These are phyloP conservation scores for Eutrigla gurnardus DNA, from an alignment of 2,797 vertebrate species.

Conservation along the genomic window DNA sequence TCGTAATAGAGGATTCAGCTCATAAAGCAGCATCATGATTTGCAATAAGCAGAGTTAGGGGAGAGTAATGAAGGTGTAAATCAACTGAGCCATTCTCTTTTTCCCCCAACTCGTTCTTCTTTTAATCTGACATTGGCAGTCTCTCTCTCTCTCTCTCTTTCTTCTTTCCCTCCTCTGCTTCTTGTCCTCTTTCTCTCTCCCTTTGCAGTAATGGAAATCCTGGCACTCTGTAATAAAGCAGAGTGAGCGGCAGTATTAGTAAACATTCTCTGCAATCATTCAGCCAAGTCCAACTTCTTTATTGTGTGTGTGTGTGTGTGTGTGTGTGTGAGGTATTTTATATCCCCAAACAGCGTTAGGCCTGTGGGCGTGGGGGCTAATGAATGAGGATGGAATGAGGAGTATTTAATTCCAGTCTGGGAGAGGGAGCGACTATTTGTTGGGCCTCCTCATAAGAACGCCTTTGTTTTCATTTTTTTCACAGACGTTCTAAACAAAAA, in stretches of 20 bases:
- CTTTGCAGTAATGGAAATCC: slow-evolving; percentile 70
- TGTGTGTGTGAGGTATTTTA: slow-evolving; percentile 33
- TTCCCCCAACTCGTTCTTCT: slow-evolving; percentile 44
- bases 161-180: background rate
- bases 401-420: slow-evolving; percentile 75
- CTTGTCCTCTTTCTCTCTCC: slow-evolving; percentile 21
- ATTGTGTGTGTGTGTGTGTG: slow-evolving; percentile 30
- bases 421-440: slow-evolving; percentile 57
- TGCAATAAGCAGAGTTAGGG: slow-evolving; percentile 79
- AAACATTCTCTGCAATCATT: slow-evolving; percentile 73
- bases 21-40: slow-evolving; percentile 81
- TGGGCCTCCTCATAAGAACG: slow-evolving; percentile 70
- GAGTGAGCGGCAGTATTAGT: slow-evolving; percentile 76
- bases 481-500: slow-evolving; percentile 67
- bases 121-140: slow-evolving; percentile 68
- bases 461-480: slow-evolving; percentile 75
- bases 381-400: slow-evolving; percentile 77
- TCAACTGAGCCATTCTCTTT: slow-evolving; percentile 67
- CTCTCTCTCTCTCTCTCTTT: slow-evolving; percentile 30
- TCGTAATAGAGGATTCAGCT: slow-evolving; percentile 78
- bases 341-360: slow-evolving; percentile 41
- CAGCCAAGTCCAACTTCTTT: slow-evolving; percentile 69
- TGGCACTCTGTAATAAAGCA: slow-evolving; percentile 75
- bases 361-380: slow-evolving; percentile 62
- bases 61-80: slow-evolving; percentile 81